Evolutionary conservation across 2,113 vertebrate species (phyloP).

Genomic region (Rhinopomastus cyanomelas): DNA sequence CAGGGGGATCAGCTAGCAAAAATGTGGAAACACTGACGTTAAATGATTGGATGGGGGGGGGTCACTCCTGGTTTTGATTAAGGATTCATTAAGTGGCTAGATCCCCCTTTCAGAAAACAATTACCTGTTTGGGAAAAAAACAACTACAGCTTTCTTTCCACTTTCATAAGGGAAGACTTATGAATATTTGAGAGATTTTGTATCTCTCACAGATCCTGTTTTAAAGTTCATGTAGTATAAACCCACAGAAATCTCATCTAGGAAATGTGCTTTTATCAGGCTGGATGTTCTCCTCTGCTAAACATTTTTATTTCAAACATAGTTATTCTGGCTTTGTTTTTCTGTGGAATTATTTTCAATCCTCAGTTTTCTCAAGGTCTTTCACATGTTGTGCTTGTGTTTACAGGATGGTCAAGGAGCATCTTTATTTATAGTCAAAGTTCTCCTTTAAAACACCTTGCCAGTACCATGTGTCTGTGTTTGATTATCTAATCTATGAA

Average conservation of each 20-base stretch:
- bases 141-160: neutral
- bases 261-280: neutral
- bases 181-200: neutral
- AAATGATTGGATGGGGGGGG: neutral
- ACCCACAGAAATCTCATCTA: neutral
- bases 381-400: neutral
- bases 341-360: conserved; percentile 15
- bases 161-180: neutral
- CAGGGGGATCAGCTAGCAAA: neutral
- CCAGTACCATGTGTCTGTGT: neutral
- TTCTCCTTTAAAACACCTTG: conserved; percentile 65
- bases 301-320: neutral
- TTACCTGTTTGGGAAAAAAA: neutral
- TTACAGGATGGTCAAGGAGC: neutral
- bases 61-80: neutral
- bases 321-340: conserved; percentile 11
- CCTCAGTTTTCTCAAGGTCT: conserved; percentile 15
- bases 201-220: neutral
- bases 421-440: conserved; percentile 39
- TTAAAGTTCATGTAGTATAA: neutral
- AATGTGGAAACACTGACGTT: neutral
- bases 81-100: neutral
- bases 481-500: conserved; percentile 64
- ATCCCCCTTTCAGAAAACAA: neutral
- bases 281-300: neutral